Evolutionary conservation across 2,797 vertebrate genomes (phyloP).

Genomic region (Carapus acus): DNA sequence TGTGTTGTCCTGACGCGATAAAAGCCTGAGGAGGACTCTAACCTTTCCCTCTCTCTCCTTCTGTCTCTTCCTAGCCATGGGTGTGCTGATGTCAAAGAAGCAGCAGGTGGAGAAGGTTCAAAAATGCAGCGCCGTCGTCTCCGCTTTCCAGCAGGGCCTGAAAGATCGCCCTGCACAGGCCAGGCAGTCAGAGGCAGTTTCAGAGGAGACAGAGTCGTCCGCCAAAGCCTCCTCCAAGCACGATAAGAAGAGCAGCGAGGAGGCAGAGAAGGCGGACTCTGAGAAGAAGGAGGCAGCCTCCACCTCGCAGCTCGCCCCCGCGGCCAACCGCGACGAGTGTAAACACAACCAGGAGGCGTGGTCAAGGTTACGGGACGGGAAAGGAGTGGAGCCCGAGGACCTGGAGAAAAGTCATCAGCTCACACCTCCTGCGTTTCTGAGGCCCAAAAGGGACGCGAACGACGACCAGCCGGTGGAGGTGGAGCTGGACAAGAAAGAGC

Average conservation of each 20-base stretch:
- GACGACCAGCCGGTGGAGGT: constrained; percentile 84
- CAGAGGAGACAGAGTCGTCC: constrained; percentile 66
- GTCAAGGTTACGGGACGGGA: constrained; percentile 88
- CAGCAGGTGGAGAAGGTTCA: constrained; percentile 98
- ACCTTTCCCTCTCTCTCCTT: constrained; percentile 18
- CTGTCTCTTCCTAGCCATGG: constrained; percentile 76
- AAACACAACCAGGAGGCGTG: constrained; percentile 82
- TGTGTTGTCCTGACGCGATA: not conserved
- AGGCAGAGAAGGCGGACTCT: constrained; percentile 63
- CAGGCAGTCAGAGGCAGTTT: constrained; percentile 65
- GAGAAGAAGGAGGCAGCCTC: constrained; percentile 62
- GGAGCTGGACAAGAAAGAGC: constrained; percentile 78
- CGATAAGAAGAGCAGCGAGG: constrained; percentile 64
- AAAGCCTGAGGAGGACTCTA: constrained; percentile 3
- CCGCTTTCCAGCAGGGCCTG: constrained; percentile 88
- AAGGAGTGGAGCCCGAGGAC: constrained; percentile 92
- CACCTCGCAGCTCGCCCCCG: constrained; percentile 58
- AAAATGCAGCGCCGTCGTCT: constrained; percentile 90
- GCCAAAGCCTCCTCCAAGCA: constrained; percentile 63
- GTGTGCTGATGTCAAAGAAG: constrained; percentile 88
- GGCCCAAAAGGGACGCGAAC: constrained; percentile 82
- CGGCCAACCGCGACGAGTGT: constrained; percentile 63
- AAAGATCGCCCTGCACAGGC: constrained; percentile 72
- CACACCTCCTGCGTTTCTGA: constrained; percentile 82
- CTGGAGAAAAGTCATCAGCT: constrained; percentile 83